These are phyloP conservation scores for Eulemur coronatus DNA, from an alignment of 2,797 vertebrate genomes.

Conservation along the genomic window DNA sequence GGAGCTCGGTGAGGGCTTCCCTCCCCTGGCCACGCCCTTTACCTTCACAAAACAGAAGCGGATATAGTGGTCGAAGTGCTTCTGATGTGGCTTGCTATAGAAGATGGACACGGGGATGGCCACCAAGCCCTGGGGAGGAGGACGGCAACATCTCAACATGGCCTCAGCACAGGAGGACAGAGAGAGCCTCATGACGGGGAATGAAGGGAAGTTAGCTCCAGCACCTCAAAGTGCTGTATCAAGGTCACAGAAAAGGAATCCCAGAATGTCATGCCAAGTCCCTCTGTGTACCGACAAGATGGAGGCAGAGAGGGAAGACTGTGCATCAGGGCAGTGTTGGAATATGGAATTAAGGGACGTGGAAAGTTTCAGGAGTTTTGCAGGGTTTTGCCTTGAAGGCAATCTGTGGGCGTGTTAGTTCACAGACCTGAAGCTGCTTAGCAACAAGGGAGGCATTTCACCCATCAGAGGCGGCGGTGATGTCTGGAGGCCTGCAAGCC, in stretches of 20 bases:
- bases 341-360: too few relatives aligned
- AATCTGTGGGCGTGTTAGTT: too few relatives aligned
- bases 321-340: not conserved
- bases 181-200: rapidly evolving
- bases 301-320: not conserved
- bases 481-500: too few relatives aligned
- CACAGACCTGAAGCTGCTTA: too few relatives aligned
- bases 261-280: not conserved
- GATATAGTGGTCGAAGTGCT: slow-evolving; percentile 91
- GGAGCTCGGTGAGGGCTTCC: not conserved
- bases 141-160: not conserved
- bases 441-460: too few relatives aligned
- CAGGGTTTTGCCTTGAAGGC: too few relatives aligned
- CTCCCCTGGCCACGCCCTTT: not conserved
- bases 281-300: not conserved
- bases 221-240: not conserved
- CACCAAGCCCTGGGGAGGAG: slow-evolving; percentile 88
- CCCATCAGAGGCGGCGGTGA: too few relatives aligned
- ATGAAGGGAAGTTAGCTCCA: not conserved
- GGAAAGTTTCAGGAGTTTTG: too few relatives aligned
- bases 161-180: rapidly evolving
- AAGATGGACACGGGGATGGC: slow-evolving; percentile 94
- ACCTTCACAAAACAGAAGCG: slow-evolving; percentile 98
- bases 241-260: not conserved
- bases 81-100: slow-evolving; percentile 88